Evolutionary conservation across 64 coral and sea anemone genomes (phyloP).

Genomic region (Hydrozoanthus tunicans): DNA sequence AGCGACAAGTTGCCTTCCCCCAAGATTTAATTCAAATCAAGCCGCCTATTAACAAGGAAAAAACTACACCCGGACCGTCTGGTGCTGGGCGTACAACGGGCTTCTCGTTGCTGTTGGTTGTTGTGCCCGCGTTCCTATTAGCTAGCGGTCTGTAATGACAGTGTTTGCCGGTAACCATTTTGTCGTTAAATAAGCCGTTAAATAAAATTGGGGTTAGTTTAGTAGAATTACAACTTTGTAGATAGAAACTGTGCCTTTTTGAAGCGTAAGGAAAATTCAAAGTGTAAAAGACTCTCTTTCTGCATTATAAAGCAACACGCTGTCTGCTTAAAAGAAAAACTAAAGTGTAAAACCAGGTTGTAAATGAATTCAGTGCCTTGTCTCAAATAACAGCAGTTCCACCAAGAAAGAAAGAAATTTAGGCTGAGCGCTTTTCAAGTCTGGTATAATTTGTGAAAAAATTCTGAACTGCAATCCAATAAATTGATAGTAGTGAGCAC

Average conservation of each 20-base stretch:
- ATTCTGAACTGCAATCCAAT: no score
- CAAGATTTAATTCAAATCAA: background rate
- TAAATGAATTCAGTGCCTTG: no score
- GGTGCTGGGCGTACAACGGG: background rate
- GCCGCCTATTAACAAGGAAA: background rate
- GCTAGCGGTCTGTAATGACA: background rate
- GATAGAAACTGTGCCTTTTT: background rate
- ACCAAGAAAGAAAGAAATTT: no score
- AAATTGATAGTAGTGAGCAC: no score
- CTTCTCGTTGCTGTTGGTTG: background rate
- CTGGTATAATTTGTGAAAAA: no score
- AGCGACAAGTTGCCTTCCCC: conserved; percentile 9
- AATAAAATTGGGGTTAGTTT: background rate
- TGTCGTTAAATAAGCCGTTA: background rate
- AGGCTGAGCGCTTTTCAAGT: no score
- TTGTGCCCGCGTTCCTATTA: background rate
- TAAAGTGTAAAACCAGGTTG: no score
- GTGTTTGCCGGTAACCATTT: background rate
- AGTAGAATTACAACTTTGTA: background rate
- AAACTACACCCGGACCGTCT: background rate
- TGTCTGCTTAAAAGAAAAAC: no score
- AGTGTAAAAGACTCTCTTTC: no score
- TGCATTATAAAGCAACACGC: no score
- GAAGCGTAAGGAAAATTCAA: no score
- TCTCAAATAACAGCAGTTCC: no score